Percentiles rank a stretch among this genome's conserved stretches.
Conservation (phyloP, 2,888 invertebrate genomes). For the Prosapia bicincta region DNA sequence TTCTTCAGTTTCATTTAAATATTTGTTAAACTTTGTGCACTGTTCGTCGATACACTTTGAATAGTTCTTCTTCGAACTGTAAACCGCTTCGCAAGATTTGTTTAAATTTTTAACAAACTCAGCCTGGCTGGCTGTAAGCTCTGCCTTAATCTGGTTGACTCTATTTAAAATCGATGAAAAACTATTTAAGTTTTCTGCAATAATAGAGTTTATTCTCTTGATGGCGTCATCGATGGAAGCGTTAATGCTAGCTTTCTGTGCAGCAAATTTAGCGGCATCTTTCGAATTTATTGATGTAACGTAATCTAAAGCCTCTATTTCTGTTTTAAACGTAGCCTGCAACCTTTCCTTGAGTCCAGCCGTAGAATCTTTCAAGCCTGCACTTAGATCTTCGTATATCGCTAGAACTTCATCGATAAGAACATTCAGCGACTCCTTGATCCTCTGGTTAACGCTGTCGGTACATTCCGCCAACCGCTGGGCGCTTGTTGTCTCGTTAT, state of each 20-base stretch:
- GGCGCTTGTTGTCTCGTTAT: not conserved
- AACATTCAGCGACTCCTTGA: not conserved
- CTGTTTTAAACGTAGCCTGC: not conserved
- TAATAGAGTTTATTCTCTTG: not conserved
- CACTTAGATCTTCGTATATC: not conserved
- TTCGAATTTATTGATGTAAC: not conserved
- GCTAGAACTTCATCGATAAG: not conserved
- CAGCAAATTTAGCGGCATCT: not conserved
- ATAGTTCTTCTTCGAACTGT: not conserved
- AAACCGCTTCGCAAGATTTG: not conserved
- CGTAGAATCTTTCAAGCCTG: not conserved
- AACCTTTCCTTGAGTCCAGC: not conserved
- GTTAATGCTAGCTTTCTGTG: not conserved
- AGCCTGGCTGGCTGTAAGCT: not conserved
- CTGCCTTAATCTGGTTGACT: not conserved
- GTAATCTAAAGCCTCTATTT: not conserved
- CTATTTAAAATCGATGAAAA: not conserved
- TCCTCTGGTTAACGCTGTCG: not conserved
- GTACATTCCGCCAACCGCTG: not conserved
- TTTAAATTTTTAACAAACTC: not conserved
- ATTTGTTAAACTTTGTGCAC: not conserved
- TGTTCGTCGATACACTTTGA: not conserved
- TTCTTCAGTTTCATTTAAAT: not conserved
- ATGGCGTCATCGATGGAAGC: not conserved
- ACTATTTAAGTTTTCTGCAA: not conserved